Evolutionary conservation across 2,797 vertebrate species (phyloP).

Genomic region (Rousettus madagascariensis): DNA sequence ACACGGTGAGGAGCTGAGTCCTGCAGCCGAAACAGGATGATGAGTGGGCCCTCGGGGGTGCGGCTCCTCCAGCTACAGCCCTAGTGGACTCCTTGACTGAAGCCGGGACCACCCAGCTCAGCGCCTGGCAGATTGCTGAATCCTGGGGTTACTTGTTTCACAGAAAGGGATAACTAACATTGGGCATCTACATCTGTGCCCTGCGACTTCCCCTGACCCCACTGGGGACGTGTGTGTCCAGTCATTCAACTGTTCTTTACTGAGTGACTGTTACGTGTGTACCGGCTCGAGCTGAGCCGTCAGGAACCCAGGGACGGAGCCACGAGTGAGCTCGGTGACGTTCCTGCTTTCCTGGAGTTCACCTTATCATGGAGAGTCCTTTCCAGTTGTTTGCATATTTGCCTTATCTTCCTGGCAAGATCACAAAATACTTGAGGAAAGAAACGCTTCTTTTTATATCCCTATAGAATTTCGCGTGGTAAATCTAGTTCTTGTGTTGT

Average conservation of each 20-base stretch:
- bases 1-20: neutral
- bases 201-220: neutral
- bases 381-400: neutral
- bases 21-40: neutral
- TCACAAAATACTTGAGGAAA: neutral
- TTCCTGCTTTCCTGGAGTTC: neutral
- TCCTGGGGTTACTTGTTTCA: neutral
- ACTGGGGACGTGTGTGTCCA: neutral
- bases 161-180: neutral
- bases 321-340: neutral
- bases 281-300: neutral
- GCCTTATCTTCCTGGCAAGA: neutral
- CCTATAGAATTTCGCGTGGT: neutral
- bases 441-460: neutral
- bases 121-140: neutral
- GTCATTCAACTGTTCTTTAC: neutral
- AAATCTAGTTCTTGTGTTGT: neutral
- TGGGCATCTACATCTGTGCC: neutral
- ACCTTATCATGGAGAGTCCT: neutral
- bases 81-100: too few species aligned
- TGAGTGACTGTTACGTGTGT: neutral
- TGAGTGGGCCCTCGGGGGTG: neutral
- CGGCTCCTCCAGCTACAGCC: neutral
- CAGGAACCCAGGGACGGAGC: neutral
- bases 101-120: neutral